These are phyloP conservation scores for Phodopus roborovskii DNA, from an alignment of 2,113 vertebrate species.

Conservation along the genomic window DNA sequence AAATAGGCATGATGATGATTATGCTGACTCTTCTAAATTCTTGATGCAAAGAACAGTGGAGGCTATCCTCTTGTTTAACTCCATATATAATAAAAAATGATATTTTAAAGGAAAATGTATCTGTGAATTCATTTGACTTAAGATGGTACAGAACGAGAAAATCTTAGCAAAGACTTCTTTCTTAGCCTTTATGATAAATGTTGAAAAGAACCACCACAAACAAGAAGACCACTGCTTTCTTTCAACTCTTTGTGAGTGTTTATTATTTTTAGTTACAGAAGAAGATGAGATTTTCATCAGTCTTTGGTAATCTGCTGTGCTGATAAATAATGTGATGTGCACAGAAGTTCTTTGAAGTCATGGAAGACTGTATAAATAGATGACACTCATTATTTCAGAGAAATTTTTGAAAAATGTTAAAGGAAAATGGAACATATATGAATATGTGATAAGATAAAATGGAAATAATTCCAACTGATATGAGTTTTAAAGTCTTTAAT, in stretches of 20 bases:
- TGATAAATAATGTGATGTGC: constrained; percentile 48
- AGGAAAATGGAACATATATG: neutral
- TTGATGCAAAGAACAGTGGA: neutral
- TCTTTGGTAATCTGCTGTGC: neutral
- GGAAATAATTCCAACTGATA: constrained; percentile 10
- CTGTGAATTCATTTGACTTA: neutral
- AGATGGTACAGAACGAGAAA: neutral
- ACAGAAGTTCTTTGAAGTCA: neutral
- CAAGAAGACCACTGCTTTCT: neutral
- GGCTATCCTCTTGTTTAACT: neutral
- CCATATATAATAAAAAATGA: neutral
- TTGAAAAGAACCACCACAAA: neutral
- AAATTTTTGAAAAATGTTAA: constrained; percentile 22
- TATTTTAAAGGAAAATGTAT: constrained; percentile 12
- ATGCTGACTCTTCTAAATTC: neutral
- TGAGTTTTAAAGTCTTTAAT: neutral
- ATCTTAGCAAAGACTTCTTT: neutral
- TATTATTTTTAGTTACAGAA: constrained; percentile 53
- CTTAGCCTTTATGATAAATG: constrained; percentile 7
- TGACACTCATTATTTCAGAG: neutral
- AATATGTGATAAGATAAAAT: constrained; percentile 9
- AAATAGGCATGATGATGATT: neutral
- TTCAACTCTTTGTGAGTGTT: neutral
- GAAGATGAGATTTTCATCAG: constrained; percentile 13
- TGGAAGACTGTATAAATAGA: neutral